phyloP scores from a whole-genome alignment of 2,113 vertebrate species.

The Capricornis sumatraensis region DNA sequence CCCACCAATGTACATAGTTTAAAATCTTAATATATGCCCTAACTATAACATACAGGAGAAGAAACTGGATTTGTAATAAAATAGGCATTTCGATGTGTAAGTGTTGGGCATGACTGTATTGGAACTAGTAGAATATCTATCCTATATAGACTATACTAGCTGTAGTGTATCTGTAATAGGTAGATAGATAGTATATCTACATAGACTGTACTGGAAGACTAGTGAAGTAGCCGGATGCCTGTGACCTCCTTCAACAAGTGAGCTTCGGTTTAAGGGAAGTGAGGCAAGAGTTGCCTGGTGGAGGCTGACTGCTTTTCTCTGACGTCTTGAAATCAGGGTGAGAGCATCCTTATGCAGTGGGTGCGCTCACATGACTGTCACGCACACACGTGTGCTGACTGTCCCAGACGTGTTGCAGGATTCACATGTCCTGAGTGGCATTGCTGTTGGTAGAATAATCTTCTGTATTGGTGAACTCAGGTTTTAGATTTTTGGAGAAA shows the following conservation, averaged over 20 bases:
- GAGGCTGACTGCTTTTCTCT: neutral
- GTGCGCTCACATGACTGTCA: neutral
- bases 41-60: neutral
- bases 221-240: neutral
- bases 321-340: neutral
- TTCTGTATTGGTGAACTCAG: neutral
- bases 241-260: neutral
- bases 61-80: neutral
- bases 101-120: neutral
- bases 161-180: neutral
- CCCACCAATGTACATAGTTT: neutral
- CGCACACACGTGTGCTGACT: neutral
- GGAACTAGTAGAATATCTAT: neutral
- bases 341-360: neutral
- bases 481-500: constrained; percentile 20
- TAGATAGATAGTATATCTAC: neutral
- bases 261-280: neutral
- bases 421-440: neutral
- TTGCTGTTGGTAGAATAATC: constrained; percentile 6
- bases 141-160: neutral
- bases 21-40: neutral
- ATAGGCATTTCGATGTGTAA: neutral
- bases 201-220: neutral
- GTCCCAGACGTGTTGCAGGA: neutral
- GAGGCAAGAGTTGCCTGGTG: neutral